Base-by-base conservation (phyloP, 2,797 vertebrate species). In the Eidolon dupreanum region DNA sequence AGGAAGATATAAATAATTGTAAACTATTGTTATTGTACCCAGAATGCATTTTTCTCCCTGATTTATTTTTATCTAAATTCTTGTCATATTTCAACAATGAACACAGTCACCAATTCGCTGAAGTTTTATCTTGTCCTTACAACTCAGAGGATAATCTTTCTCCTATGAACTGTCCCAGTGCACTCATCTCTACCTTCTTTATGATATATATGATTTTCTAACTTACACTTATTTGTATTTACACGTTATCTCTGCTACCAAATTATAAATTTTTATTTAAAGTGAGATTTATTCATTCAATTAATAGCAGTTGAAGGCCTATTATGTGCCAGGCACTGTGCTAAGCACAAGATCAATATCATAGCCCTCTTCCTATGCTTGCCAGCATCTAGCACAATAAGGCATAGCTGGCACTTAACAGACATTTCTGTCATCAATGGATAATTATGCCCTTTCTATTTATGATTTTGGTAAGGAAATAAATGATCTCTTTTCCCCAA, bases 51-150 rank as follows among this genome's bases (percentile, higher is more conserved):
- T 66, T 57, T 33, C 49, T 71, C 82, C 28, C 15, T 66, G 20
- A 92, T 66, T 28, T 78, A 85, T 94, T 84, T 79, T 73, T 87
- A 57, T 46, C 36, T 71, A 63, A 93, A 93, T 77, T 95, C 26
- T 68, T 94, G 11, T 75, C 57, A 70, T 81, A 82, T 91, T 91
- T 88, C 71, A 93, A 24, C 10, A 16, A 46, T 24, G 68, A 75
- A 78, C 20, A 43, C 1, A 33, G 55, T 84, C 41, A 61, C 33
- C 41, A 71, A 36, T 77, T 70, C 22, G 88, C 88, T 93, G 88
- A 81, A 70, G 71, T 8, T 15, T 63, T 70, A 49, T 61, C 36
- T 70, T 51, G 16, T 81, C 82, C 38, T 85, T 38, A 79, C 33
- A 59, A n/a, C 24, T 77, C 49, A 24, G 84, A 84, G 43, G 31